A percentile compares a stretch with the other conserved stretches of the same genome.
These are phyloP conservation scores for Odontocolon sp. DNA, from an alignment of 2,888 invertebrate genomes.

Conservation along the genomic window DNA sequence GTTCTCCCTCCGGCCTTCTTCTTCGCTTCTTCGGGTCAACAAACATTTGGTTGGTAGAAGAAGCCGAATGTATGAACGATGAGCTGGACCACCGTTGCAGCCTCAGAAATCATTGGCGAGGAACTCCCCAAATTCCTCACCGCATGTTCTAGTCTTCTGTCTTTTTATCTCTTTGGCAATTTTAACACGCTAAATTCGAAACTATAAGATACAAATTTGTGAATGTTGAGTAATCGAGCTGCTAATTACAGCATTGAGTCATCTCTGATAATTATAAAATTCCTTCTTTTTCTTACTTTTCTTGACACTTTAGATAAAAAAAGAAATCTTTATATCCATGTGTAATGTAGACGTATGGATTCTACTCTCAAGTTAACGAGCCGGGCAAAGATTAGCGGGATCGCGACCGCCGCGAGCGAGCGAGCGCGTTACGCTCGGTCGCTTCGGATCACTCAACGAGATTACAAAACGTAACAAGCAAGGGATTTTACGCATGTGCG, in stretches of 20 bases:
- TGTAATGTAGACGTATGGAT: constrained; percentile 7
- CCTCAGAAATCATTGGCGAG: background rate
- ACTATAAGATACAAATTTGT: too few relatives aligned
- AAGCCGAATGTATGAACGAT: constrained; percentile 5
- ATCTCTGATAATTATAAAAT: background rate
- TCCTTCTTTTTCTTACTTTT: background rate
- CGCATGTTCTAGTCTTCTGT: background rate
- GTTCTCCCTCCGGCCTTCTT: constrained; percentile 31
- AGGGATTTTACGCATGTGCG: constrained; percentile 76
- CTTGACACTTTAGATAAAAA: too few relatives aligned
- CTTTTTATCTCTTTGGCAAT: background rate
- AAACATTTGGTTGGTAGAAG: constrained; percentile 61
- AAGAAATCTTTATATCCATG: background rate
- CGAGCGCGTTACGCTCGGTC: constrained; percentile 41
- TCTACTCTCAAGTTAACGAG: constrained; percentile 49
- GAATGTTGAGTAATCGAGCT: too few relatives aligned
- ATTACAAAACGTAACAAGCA: constrained; percentile 75
- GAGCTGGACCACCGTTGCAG: constrained; percentile 26
- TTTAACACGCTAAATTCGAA: background rate
- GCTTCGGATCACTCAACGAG: constrained; percentile 64
- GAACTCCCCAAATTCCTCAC: background rate
- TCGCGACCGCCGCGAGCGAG: constrained; percentile 37
- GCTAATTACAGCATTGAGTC: too few relatives aligned
- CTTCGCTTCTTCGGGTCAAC: constrained; percentile 63
- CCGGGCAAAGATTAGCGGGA: constrained; percentile 39